Conservation (phyloP, 2,113 vertebrate genomes). For the Hippocampus mohnikei region DNA sequence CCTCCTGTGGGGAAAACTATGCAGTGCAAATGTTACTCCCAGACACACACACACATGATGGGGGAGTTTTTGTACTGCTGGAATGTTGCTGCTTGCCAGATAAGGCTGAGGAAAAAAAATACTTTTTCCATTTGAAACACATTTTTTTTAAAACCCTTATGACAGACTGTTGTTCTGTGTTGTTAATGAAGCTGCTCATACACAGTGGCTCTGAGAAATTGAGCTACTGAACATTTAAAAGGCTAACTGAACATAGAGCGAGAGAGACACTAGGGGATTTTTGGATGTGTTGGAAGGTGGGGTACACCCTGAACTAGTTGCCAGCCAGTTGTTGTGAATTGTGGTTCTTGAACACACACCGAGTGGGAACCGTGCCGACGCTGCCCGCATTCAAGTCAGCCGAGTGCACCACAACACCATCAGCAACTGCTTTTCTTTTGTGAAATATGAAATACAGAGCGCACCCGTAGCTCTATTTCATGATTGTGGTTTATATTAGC, state of each 20-base stretch:
- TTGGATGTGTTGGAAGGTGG: no score
- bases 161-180: neutral
- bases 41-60: conserved; percentile 42
- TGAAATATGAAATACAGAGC: neutral
- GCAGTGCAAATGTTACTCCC: conserved; percentile 40
- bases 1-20: conserved; percentile 19
- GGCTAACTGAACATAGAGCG: neutral
- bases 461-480: neutral
- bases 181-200: neutral
- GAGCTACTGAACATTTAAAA: neutral
- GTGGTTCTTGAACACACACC: no score
- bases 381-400: no score
- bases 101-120: conserved; percentile 22
- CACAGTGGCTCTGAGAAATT: neutral
- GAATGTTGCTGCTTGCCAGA: conserved; percentile 56
- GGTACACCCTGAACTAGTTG: no score
- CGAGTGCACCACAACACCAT: no score
- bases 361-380: no score
- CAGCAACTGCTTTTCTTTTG: no score
- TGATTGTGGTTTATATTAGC: neutral
- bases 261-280: no score
- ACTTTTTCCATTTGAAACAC: neutral
- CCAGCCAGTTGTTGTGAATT: no score
- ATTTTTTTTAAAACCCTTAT: conserved; percentile 7
- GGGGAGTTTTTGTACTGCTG: conserved; percentile 41